These are phyloP conservation scores for Lepidocyrtoides sp. DNA, from an alignment of 2,888 invertebrate species.

Conservation along the genomic window DNA sequence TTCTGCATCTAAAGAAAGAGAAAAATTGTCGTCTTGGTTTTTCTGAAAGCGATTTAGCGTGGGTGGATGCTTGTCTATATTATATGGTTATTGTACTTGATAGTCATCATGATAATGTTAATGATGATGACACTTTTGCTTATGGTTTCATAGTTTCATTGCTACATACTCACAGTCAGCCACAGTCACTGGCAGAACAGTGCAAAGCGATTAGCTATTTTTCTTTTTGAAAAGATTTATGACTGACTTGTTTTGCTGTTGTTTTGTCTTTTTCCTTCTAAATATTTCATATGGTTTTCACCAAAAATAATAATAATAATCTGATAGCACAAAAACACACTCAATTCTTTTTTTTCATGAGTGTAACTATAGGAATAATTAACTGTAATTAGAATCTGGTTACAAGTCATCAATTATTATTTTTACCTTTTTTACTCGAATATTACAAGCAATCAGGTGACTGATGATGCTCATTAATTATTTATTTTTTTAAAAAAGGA, in stretches of 20 bases:
- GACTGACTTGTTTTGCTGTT: constrained; percentile 19
- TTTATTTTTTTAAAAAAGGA: not conserved
- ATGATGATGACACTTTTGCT: constrained; percentile 53
- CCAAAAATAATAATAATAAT: constrained; percentile 25
- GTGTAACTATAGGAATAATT: constrained; percentile 23
- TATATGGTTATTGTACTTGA: constrained; percentile 44
- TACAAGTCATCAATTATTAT: constrained; percentile 42
- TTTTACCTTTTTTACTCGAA: constrained; percentile 4
- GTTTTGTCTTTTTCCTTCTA: not conserved
- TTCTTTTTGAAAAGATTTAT: constrained; percentile 34
- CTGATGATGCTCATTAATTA: constrained; percentile 47
- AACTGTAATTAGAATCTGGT: constrained; percentile 49
- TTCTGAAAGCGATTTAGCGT: not conserved
- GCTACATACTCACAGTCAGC: too few relatives aligned
- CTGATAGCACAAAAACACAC: not conserved
- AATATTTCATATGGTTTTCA: constrained; percentile 20
- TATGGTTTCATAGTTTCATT: constrained; percentile 53
- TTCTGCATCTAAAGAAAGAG: not conserved
- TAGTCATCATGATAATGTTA: constrained; percentile 50
- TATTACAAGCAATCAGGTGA: constrained; percentile 25
- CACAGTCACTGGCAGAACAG: not conserved
- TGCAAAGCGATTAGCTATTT: not conserved
- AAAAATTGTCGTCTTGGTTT: constrained; percentile 14
- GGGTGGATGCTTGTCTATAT: constrained; percentile 42
- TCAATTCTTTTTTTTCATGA: not conserved